A percentile compares a stretch with the other conserved stretches of the same genome.
Conservation (phyloP, 2,113 vertebrate genomes). For the Thymallus thymallus region DNA sequence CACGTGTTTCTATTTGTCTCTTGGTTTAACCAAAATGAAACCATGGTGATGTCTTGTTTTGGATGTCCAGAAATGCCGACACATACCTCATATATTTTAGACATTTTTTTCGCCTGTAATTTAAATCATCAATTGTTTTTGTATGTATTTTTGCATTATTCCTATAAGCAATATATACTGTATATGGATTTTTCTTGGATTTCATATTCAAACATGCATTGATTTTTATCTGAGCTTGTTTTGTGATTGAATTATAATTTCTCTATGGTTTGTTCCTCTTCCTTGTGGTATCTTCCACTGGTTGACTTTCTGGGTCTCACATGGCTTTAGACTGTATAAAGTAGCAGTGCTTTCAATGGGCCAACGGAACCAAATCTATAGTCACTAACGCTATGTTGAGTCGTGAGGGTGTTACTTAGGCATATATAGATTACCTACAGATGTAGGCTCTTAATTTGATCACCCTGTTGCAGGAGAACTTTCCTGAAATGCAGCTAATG, state of each 20-base stretch:
- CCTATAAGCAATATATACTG: conserved; percentile 74
- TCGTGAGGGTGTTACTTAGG: conserved; percentile 7
- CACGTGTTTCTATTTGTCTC: neutral
- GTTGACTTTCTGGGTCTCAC: conserved; percentile 29
- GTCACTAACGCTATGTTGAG: conserved; percentile 28
- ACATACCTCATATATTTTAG: conserved; percentile 71
- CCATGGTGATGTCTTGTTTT: conserved; percentile 23
- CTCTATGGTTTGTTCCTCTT: conserved; percentile 42
- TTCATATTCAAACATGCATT: conserved; percentile 61
- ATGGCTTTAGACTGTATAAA: conserved; percentile 69
- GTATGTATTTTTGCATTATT: conserved; percentile 58
- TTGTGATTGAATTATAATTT: conserved; percentile 37
- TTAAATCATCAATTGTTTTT: conserved; percentile 49
- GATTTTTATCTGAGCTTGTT: conserved; percentile 59
- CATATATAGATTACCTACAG: conserved; percentile 21
- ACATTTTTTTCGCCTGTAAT: conserved; percentile 41
- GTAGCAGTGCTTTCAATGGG: conserved; percentile 49
- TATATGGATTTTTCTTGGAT: conserved; percentile 60
- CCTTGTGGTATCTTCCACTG: conserved; percentile 32
- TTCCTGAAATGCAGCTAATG: neutral
- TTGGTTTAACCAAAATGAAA: conserved; percentile 1
- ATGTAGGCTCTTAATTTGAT: conserved; percentile 6
- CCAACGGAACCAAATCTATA: conserved; percentile 62
- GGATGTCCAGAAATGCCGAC: conserved; percentile 50
- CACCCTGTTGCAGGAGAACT: conserved; percentile 43